Evolutionary conservation across 2,888 invertebrate species (phyloP), one percentile per base, ranked within the genome.

Genomic region (Asteroscopus sphinx): DNA sequence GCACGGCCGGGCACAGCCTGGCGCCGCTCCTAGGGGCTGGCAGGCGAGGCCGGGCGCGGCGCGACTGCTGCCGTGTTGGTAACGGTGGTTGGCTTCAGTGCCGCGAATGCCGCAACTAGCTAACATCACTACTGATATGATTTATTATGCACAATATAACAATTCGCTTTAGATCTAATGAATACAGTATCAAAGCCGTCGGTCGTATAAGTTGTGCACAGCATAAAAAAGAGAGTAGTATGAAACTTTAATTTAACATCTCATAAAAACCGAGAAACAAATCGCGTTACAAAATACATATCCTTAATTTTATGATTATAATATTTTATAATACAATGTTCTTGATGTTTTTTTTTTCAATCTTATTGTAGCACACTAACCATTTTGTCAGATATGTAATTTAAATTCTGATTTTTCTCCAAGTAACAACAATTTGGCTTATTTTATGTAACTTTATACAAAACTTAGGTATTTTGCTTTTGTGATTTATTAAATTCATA

Each of bases 341-440:
- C 87, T 90, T 92, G 91, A 88, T 91, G 91, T 86, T 90, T 84
- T 85, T 85, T 86, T 83, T 86, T 87, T 87, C 88, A 89, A 89
- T 88, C 93, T 92, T 93, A 93, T 89, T 89, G 92, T 94, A 94
- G 91, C 92, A 93, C 94, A 94, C 94, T 94, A 94, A 94, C 94
- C 94, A 93, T 93, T 92, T 93, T 93, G 91, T 92, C 92, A 93
- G 94, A 94, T 94, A 94, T 94, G 94, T 94, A 83, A 91, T 93
- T 91, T 94, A 94, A 94, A 94, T 94, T 94, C 93, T 87, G 92
- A 92, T 92, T 92, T 89, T 93, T 91, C 90, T 92, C 93, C 91
- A 87, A 87, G 92, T 93, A 91, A 92, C 86, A 90, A 92, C 86
- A 90, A 92, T 92, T 93, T 93, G 91, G 90, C 90, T 90, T 90